Evolutionary conservation across 2,113 vertebrate genomes (phyloP).

Genomic region (Vireo altiloquus): DNA sequence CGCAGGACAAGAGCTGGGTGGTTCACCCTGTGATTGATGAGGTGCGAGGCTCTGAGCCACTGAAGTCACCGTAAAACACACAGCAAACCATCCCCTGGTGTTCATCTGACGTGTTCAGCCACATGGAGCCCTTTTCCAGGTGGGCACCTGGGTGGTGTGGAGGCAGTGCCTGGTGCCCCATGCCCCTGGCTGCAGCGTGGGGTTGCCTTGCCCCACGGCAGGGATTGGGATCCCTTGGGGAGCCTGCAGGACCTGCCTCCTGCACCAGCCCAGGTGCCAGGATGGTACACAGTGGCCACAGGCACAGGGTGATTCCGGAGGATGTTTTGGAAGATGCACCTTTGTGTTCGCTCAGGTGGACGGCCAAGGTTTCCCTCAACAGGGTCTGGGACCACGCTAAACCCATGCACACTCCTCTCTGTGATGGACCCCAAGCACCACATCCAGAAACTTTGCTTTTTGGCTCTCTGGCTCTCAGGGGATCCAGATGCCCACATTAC

Average conservation of each 20-base stretch:
- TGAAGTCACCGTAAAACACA: neutral
- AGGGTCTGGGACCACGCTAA: neutral
- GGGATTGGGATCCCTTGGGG: rapidly evolving
- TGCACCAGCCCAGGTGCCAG: rapidly evolving
- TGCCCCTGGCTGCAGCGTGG: neutral
- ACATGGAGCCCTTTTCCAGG: neutral
- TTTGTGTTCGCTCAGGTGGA: neutral
- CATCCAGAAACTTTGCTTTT: neutral
- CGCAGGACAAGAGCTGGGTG: rapidly evolving
- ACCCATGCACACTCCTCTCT: neutral
- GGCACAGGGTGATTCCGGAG: neutral
- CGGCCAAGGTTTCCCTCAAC: neutral
- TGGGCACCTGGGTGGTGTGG: rapidly evolving
- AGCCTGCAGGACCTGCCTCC: neutral
- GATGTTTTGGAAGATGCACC: neutral
- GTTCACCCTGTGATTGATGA: neutral
- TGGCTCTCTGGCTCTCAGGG: neutral
- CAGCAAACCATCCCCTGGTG: rapidly evolving
- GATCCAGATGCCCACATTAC: neutral
- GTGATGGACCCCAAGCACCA: neutral
- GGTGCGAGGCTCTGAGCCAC: rapidly evolving
- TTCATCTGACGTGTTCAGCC: neutral
- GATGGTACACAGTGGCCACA: rapidly evolving
- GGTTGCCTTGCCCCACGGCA: slow-evolving; percentile 27
- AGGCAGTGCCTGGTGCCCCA: neutral